Base-by-base conservation (phyloP, 2,113 vertebrate species). In the Murina feae region DNA sequence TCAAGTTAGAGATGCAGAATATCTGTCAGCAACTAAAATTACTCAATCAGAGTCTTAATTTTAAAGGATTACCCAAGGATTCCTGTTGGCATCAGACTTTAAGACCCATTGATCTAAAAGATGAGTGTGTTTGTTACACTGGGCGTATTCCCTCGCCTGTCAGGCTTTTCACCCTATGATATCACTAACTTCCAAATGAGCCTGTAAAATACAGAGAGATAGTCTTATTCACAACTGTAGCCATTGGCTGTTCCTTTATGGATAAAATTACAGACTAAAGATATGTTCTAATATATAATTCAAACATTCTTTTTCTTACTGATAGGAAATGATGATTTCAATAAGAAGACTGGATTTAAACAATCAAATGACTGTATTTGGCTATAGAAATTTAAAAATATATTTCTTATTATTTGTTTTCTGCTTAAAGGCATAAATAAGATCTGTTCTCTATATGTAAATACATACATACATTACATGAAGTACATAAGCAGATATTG, bases 371-470 rank as follows among this genome's bases (percentile, higher is more conserved):
- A 58, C 88, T 79, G 80, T 78, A 55, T 63, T 68, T n/a, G 12
- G 6, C 49, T 75, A 2, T 37, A 84, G 55, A 93, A 9, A 89
- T 65, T 91, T 80, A 65, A 79, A 28, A 55, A 72, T 49, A 86
- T 86, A 92, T 58, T 65, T 68, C n/a, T 6, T 68, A 75, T 96
- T 91, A 74, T 96, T 91, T 76, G 18, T 90, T 78, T 81, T 90
- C 68, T 69, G 53, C 68, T 94, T 74, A 74, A 49, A 82, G 63
- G 60, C 68, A 82, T 42, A 68, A 71, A 82, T 42, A 68, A 71
- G 4, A 30, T 93, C 37, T 89, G 5, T 79, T 79, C n/a, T 80
- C 51, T 44, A 35, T 10, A 39, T 91, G 12, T 44, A 81, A 86
- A 83, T 68, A 60, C 5, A 78, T 49, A 23, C 9, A 78, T 53